Conservation (phyloP, 2,888 invertebrate genomes). For the Netelia melanura region DNA sequence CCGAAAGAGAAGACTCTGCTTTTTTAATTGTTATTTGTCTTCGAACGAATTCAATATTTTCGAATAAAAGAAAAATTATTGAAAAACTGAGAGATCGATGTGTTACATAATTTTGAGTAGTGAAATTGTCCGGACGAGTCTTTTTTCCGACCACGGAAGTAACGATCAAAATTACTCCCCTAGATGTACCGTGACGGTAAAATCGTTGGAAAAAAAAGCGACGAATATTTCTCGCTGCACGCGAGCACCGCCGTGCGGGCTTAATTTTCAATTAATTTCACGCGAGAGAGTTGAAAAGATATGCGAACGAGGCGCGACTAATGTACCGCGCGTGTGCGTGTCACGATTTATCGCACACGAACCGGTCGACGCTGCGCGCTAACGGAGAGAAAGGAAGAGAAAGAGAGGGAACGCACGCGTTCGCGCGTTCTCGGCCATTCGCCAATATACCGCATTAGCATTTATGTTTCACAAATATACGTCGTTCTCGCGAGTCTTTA, state of each 20-base stretch:
- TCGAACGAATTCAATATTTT: too few relatives aligned
- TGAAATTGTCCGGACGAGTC: neutral
- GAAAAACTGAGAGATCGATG: too few relatives aligned
- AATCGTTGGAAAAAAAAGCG: slow-evolving; percentile 20
- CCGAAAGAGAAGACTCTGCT: neutral
- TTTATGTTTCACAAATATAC: slow-evolving; percentile 76
- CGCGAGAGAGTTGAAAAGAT: slow-evolving; percentile 72
- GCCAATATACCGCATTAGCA: slow-evolving; percentile 73
- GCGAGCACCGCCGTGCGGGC: slow-evolving; percentile 64
- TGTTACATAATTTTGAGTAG: too few relatives aligned
- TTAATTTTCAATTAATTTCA: slow-evolving; percentile 81
- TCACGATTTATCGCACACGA: slow-evolving; percentile 77
- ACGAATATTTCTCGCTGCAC: slow-evolving; percentile 41
- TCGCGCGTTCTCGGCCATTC: slow-evolving; percentile 37
- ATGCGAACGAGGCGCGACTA: slow-evolving; percentile 78
- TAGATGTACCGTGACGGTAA: neutral
- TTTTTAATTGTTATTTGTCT: too few relatives aligned
- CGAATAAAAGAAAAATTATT: too few relatives aligned
- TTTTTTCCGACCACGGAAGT: neutral
- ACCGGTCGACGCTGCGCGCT: slow-evolving; percentile 58
- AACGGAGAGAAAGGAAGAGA: neutral
- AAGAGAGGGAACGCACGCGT: slow-evolving; percentile 28
- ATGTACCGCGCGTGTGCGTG: slow-evolving; percentile 72
- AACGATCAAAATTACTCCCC: slow-evolving; percentile 5
- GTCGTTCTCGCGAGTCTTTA: slow-evolving; percentile 72